Base-by-base conservation (phyloP, 1,140 invertebrate genomes). In the Arion vulgaris region DNA sequence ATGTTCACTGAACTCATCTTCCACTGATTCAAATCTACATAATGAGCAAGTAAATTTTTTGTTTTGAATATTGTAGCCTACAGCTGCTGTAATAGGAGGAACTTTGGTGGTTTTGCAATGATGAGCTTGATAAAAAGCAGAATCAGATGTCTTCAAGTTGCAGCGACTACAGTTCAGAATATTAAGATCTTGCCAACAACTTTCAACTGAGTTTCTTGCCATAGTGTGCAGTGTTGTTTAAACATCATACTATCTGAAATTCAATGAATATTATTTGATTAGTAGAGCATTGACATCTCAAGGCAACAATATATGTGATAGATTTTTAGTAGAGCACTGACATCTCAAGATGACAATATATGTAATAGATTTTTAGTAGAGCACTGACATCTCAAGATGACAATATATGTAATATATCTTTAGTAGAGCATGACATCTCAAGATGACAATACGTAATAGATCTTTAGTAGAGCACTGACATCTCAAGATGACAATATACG, bases 101-200 rank as follows among this genome's bases (percentile, higher is more conserved):
- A 4, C 26, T n/a, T 28, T 72, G 15, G 11, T 32, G 17, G 71
- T 36, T 45, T 73, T 73, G 53, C 73, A 75, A 45, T 75, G 38
- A n/a, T 75, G 73, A 2, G 73, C 73, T 11, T 75, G 73, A 36
- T 53, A 53, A 9, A 75, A 34, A 2, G 23, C 73, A n/a, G 13
- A 17, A 28, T 75, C 73, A 28, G 39, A 49, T 19, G 73, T 75
- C 41, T 75, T 75, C 32, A 75, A 23, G 32, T 51, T 75, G 26
- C 73, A 75, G 28, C 45, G 38, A 51, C 13, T 34, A 53, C 73
- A 72, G 36, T 0, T 39, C 26, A 19, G 38, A n/a, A 72, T 19
- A 72, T 45, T 32, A n/a, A 72, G 71, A 1, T 15, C 38, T 19
- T 41, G 71, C 71, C 71, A 72, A 5, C 23, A 36, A 66, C 17